These are phyloP conservation scores for Axis porcinus DNA, from an alignment of 2,113 vertebrate genomes.

Conservation along the genomic window DNA sequence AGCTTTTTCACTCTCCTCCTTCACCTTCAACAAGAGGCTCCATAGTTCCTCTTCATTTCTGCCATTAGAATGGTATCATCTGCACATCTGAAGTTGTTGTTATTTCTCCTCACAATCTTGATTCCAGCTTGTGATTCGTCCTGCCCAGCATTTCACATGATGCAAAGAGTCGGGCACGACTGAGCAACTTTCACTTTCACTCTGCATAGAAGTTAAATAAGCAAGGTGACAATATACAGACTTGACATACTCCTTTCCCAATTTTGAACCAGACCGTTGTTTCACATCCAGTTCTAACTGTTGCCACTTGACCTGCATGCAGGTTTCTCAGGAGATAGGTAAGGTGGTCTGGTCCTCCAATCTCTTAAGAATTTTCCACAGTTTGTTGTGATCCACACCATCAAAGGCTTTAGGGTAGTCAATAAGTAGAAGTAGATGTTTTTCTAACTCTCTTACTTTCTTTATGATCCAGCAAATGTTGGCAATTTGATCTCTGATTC, in stretches of 20 bases:
- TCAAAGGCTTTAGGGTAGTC: neutral
- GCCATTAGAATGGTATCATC: neutral
- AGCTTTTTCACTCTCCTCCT: neutral
- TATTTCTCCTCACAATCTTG: neutral
- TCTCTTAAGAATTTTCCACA: neutral
- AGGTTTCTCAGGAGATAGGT: neutral
- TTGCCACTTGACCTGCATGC: neutral
- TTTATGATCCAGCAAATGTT: neutral
- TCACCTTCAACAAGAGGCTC: neutral
- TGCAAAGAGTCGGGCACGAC: rapidly evolving
- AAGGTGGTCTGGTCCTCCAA: neutral
- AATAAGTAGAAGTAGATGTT: neutral
- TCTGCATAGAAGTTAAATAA: neutral
- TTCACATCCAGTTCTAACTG: neutral
- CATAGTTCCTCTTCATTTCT: neutral
- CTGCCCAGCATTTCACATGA: neutral
- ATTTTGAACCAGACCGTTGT: neutral
- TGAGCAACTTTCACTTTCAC: neutral
- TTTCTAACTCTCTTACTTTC: neutral
- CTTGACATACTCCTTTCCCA: neutral
- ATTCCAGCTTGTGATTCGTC: neutral
- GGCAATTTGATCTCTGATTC: neutral
- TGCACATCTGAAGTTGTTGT: neutral
- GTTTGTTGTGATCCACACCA: neutral
- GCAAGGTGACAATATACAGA: neutral